phyloP scores from a whole-genome alignment of 2,888 invertebrate genomes.

The Entomobrya proxima region DNA sequence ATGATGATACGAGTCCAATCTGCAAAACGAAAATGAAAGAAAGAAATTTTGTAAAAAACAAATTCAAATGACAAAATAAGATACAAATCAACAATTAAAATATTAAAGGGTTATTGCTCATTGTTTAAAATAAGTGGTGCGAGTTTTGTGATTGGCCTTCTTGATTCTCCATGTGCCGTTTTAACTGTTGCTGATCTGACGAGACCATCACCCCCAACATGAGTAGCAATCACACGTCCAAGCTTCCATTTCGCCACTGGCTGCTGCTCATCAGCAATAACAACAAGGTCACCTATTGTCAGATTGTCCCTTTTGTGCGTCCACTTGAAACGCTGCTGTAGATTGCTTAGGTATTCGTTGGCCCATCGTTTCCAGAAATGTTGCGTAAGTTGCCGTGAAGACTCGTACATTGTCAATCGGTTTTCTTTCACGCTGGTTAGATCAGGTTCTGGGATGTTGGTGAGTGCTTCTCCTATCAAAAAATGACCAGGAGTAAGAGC shows the following conservation, averaged over 20 bases:
- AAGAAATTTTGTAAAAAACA: no score
- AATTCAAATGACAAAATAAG: no score
- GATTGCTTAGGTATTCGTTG: conserved; percentile 41
- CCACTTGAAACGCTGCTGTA: conserved; percentile 64
- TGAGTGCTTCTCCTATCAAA: conserved; percentile 72
- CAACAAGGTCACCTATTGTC: conserved; percentile 41
- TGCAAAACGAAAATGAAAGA: no score
- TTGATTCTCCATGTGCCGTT: no score
- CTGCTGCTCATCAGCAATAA: conserved; percentile 55
- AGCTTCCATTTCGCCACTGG: conserved; percentile 70
- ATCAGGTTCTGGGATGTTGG: conserved; percentile 54
- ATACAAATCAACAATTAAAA: no score
- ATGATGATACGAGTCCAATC: no score
- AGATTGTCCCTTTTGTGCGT: not conserved
- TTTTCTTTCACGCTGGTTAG: not conserved
- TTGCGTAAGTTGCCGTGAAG: conserved; percentile 19
- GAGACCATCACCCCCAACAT: conserved; percentile 76
- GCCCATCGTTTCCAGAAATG: conserved; percentile 59
- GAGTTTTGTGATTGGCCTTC: no score
- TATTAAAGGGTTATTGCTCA: no score
- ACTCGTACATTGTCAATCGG: conserved; percentile 46
- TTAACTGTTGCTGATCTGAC: no score
- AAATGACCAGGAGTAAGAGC: conserved; percentile 74
- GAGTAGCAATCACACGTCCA: conserved; percentile 73
- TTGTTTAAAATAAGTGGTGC: no score